These are phyloP conservation scores for Musca domestica DNA, from an alignment of 1,140 invertebrate species.

Conservation along the genomic window DNA sequence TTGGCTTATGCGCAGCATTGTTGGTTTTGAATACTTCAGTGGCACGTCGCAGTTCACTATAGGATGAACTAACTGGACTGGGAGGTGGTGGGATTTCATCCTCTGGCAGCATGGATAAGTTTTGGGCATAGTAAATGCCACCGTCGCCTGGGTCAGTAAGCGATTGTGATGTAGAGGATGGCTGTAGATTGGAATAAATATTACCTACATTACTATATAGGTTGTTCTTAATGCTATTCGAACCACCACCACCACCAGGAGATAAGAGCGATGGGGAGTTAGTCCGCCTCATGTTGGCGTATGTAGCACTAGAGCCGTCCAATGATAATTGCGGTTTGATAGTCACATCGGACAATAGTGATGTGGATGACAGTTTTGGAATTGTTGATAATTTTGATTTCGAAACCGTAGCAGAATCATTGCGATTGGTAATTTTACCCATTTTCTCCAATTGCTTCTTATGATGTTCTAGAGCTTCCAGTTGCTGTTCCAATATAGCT, in stretches of 20 bases:
- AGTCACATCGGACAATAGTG: not conserved
- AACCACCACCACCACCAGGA: too few species aligned
- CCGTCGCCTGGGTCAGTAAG: not conserved
- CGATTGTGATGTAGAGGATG: too few species aligned
- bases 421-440: constrained; percentile 26
- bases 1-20: not conserved
- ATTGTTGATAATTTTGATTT: constrained; percentile 19
- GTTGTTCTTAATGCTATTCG: not conserved
- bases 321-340: not conserved
- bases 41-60: constrained; percentile 78
- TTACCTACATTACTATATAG: not conserved
- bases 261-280: too few species aligned
- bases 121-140: not conserved
- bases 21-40: constrained; percentile 59
- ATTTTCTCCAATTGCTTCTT: constrained; percentile 49
- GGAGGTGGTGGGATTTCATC: constrained; percentile 75
- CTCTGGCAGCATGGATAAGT: constrained; percentile 35
- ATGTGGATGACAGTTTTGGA: not conserved
- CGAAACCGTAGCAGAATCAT: constrained; percentile 17
- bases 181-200: not conserved
- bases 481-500: constrained; percentile 44
- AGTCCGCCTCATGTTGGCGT: not conserved
- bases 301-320: not conserved
- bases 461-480: constrained; percentile 49
- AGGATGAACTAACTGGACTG: constrained; percentile 73